phyloP scores from a whole-genome alignment of 1,140 invertebrate genomes.

The Euura lappo region DNA sequence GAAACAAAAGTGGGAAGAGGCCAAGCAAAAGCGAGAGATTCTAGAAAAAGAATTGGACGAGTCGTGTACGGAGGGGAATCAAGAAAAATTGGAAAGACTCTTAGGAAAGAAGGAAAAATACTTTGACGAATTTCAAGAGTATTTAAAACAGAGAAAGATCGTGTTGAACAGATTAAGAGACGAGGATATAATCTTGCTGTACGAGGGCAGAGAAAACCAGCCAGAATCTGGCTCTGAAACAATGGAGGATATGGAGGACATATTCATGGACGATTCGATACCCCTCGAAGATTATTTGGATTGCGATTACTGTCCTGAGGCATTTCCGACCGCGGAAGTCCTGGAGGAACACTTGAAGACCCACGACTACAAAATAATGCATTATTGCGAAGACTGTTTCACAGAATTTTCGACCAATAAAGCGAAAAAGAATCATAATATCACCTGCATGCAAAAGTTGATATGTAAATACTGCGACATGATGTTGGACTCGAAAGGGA shows the following conservation, averaged over 20 bases:
- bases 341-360: slow-evolving; percentile 50
- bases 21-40: slow-evolving; percentile 34
- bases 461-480: slow-evolving; percentile 51
- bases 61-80: slow-evolving; percentile 33
- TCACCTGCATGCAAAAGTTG: slow-evolving; percentile 49
- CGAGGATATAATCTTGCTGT: slow-evolving; percentile 50
- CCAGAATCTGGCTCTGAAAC: slow-evolving; percentile 25
- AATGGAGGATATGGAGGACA: not conserved
- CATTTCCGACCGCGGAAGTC: slow-evolving; percentile 43
- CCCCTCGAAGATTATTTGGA: slow-evolving; percentile 37
- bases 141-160: slow-evolving; percentile 53
- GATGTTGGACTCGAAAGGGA: slow-evolving; percentile 52
- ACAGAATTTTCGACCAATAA: slow-evolving; percentile 53
- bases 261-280: slow-evolving; percentile 15
- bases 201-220: slow-evolving; percentile 42
- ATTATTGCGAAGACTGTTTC: slow-evolving; percentile 54
- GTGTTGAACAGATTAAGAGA: slow-evolving; percentile 50
- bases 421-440: slow-evolving; percentile 48
- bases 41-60: slow-evolving; percentile 33
- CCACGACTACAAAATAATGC: slow-evolving; percentile 53
- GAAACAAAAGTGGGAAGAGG: slow-evolving; percentile 41
- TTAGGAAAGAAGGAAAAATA: slow-evolving; percentile 39
- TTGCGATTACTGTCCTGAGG: slow-evolving; percentile 54
- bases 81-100: slow-evolving; percentile 39
- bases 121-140: slow-evolving; percentile 50